phyloP scores from a whole-genome alignment of 2,113 vertebrate species.

The Mormyrus lacerda region DNA sequence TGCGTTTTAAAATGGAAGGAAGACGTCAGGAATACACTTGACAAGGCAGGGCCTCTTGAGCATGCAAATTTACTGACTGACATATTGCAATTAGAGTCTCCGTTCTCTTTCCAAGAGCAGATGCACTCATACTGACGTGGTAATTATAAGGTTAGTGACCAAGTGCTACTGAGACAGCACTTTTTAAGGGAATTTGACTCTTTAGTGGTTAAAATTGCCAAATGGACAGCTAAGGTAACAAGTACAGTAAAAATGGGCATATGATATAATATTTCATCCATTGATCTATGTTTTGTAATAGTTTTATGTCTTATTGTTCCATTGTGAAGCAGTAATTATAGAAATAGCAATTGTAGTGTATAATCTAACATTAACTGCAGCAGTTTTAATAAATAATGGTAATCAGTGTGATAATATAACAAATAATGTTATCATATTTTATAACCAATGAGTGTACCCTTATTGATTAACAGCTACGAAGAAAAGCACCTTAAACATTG shows the following conservation, averaged over 20 bases:
- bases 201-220: background rate
- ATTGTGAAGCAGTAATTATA: background rate
- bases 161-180: background rate
- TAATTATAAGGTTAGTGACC: background rate
- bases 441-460: background rate
- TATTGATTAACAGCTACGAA: no score
- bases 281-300: background rate
- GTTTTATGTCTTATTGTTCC: background rate
- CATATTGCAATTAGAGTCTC: background rate
- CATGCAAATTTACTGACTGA: background rate
- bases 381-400: background rate
- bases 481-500: no score
- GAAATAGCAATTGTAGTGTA: background rate
- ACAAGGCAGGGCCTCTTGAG: background rate
- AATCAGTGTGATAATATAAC: background rate
- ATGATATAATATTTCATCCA: background rate
- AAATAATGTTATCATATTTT: background rate
- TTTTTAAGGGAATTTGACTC: background rate
- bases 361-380: background rate
- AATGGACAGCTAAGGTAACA: background rate
- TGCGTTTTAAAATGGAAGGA: slow-evolving; percentile 1
- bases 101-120: background rate
- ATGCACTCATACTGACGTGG: background rate
- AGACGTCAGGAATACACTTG: background rate
- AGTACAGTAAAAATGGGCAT: background rate